Conservation (phyloP, 1,140 invertebrate genomes). For the Trichomalopsis sarcophagae region DNA sequence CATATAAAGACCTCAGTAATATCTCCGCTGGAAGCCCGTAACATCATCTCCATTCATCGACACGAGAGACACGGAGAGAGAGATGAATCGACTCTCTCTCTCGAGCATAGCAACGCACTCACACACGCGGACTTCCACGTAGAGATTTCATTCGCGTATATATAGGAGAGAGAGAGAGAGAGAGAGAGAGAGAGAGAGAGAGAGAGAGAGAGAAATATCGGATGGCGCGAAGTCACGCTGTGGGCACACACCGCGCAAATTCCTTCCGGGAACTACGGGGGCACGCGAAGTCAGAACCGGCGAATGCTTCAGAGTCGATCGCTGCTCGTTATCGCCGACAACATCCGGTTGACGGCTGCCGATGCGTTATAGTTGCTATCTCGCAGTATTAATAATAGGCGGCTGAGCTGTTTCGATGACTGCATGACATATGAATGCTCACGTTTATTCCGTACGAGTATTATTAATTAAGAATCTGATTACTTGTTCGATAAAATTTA, state of each 20-base stretch:
- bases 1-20: constrained; percentile 1
- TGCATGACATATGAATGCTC: background rate
- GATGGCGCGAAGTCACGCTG: constrained; percentile 35
- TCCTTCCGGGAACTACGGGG: constrained; percentile 60
- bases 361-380: background rate
- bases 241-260: constrained; percentile 10
- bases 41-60: constrained; percentile 26
- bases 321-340: constrained; percentile 63
- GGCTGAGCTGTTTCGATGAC: background rate
- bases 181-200: no score
- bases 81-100: constrained; percentile 7
- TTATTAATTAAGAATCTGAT: no score
- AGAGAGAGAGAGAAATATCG: constrained; percentile 49
- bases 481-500: no score
- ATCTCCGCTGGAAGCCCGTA: background rate
- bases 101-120: background rate
- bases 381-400: background rate
- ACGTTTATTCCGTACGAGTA: background rate
- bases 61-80: background rate
- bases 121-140: constrained; percentile 41
- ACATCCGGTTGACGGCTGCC: constrained; percentile 60
- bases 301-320: constrained; percentile 61
- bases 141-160: constrained; percentile 3
- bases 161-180: no score
- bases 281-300: constrained; percentile 26